phyloP scores from a whole-genome alignment of 2,888 invertebrate genomes.

The Scaptomyza reducta region DNA sequence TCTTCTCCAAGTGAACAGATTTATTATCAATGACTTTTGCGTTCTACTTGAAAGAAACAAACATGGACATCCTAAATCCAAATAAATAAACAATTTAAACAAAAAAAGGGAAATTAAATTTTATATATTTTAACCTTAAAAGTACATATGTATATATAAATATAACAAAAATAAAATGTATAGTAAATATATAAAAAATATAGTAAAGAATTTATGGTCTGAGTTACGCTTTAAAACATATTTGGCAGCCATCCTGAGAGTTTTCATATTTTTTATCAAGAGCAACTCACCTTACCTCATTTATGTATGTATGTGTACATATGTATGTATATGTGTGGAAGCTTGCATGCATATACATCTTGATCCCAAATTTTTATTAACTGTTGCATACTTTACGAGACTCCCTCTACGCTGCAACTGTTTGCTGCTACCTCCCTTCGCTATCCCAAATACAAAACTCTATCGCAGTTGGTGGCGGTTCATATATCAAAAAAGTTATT shows the following conservation, averaged over 20 bases:
- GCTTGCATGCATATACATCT: conserved; percentile 17
- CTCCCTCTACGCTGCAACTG: conserved; percentile 26
- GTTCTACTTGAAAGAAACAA: too few relatives aligned
- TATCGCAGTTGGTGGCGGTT: conserved; percentile 37
- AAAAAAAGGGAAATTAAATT: too few relatives aligned
- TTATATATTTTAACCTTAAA: too few relatives aligned
- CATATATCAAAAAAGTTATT: conserved; percentile 68
- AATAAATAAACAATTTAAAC: background rate
- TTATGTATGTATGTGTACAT: background rate
- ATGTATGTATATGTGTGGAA: background rate
- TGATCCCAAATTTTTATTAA: conserved; percentile 51
- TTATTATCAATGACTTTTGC: too few relatives aligned
- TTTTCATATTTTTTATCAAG: background rate
- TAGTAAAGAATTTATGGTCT: too few relatives aligned
- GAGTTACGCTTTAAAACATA: background rate
- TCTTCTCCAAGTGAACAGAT: too few relatives aligned
- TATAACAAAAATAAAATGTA: too few relatives aligned
- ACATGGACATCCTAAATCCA: too few relatives aligned
- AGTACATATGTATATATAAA: too few relatives aligned
- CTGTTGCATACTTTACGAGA: conserved; percentile 69
- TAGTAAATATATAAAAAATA: too few relatives aligned
- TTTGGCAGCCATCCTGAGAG: background rate
- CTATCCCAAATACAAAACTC: conserved; percentile 24
- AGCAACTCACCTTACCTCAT: conserved; percentile 4
- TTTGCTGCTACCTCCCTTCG: background rate